Evolutionary conservation across 2,797 vertebrate species (phyloP), one percentile per base, ranked within the genome.

Genomic region (Micropoecilia bifurca): DNA sequence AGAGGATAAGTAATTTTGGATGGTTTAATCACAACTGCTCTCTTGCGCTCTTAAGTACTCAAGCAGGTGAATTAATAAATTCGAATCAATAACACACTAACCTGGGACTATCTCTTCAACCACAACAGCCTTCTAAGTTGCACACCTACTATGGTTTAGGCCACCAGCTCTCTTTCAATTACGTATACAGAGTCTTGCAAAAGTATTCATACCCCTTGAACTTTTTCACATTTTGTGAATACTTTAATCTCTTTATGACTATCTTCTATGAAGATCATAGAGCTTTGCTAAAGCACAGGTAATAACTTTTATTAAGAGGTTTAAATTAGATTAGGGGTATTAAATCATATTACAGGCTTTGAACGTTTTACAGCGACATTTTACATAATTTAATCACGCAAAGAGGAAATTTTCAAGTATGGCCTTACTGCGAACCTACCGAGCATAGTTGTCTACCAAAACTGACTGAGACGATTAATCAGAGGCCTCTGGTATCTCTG

Each of bases 1-100:
- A 87, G 90, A 92, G 68, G 41, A 28, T 75, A 89, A 90, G 85
- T 87, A 88, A 90, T 71, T 45, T 90, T 91, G 71, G 55, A 72
- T 73, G 46, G 30, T 39, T 14, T 59, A 71, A 43, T 71, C 41
- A 71, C 43, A 71, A 28, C 13, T 41, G 28, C 68, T 71, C 66
- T 69, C 41, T 45, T 71, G 41, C 4, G 30, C 90, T 89, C 83
- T 91, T 89, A 76, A 75, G 41, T n/a, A 13, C 39, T 71, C 13
- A 71, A 69, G 36, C 10, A 25, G 66, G 39, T 69, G 20, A 43
- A 71, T 71, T 45, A 71, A 71, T 71, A 43, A n/a, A 71, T 71
- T 28, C 2, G 1, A 71, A 45, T 71, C 41, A 71, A 71, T 71
- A 71, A 28, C 68, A 13, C 12, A 28, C 41, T 43, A 68, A 41